phyloP scores from a whole-genome alignment of 2,797 vertebrate species.

The Hemibagrus guttatus region DNA sequence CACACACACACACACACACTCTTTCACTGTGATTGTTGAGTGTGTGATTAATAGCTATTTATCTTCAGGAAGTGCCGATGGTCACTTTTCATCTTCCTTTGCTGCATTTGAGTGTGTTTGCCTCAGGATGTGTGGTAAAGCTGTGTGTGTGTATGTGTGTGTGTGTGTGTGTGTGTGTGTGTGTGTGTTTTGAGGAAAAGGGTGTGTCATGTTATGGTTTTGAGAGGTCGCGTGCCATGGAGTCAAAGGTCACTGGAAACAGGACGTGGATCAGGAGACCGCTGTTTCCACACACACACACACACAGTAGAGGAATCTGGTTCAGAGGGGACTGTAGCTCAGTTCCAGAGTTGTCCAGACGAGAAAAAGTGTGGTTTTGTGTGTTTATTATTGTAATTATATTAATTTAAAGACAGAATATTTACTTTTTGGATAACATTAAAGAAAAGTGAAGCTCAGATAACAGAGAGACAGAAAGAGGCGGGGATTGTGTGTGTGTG shows the following conservation, averaged over 20 bases:
- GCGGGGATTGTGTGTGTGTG: not conserved
- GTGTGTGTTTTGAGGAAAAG: slow-evolving; percentile 32
- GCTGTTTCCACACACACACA: slow-evolving; percentile 67
- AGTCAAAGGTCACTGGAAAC: slow-evolving; percentile 64
- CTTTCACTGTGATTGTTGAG: not conserved
- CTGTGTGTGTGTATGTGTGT: slow-evolving; percentile 22
- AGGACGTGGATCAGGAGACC: slow-evolving; percentile 68
- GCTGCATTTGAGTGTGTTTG: slow-evolving; percentile 7
- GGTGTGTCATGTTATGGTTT: slow-evolving; percentile 28
- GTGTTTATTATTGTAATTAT: not conserved
- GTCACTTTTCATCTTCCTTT: slow-evolving; percentile 24
- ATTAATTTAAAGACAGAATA: not conserved
- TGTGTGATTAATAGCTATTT: slow-evolving; percentile 1
- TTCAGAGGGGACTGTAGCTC: not conserved
- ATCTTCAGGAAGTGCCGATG: not conserved
- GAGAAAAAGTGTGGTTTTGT: not conserved
- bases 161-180: slow-evolving; percentile 34
- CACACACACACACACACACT: not conserved
- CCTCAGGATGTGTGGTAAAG: slow-evolving; percentile 3
- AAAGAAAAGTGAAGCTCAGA: not conserved
- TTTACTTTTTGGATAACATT: not conserved
- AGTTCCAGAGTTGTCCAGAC: not conserved
- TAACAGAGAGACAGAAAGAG: not conserved
- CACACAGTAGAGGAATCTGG: not conserved
- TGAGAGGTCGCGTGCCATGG: slow-evolving; percentile 66